Conservation (phyloP, 1,140 invertebrate species). For the Neodiprion pinetum region DNA sequence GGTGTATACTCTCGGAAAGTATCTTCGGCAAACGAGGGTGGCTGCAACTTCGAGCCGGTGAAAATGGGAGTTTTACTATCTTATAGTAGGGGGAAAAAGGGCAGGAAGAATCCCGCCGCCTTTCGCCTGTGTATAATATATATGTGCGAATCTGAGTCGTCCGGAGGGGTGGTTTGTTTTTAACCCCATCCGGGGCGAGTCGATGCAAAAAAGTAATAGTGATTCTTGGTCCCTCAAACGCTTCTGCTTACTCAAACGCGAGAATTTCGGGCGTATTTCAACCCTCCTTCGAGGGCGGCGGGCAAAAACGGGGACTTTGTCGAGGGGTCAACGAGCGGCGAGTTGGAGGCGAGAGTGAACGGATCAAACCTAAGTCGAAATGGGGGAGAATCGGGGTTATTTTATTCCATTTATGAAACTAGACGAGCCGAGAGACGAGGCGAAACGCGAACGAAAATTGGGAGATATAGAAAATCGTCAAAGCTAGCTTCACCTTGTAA, state of each 20-base stretch:
- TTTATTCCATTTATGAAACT: not conserved
- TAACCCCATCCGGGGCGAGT: not conserved
- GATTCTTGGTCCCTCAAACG: not conserved
- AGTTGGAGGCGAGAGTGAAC: not conserved
- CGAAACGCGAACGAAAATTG: not conserved
- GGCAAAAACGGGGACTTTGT: not conserved
- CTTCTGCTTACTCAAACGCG: not conserved
- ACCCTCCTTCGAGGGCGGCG: not conserved
- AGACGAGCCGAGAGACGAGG: not conserved
- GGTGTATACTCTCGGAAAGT: not conserved
- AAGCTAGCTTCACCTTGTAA: not conserved
- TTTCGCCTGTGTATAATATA: not conserved
- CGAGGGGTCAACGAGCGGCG: not conserved
- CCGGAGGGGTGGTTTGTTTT: not conserved
- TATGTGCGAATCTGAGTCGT: not conserved
- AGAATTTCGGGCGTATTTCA: constrained; percentile 1
- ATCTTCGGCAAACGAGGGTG: not conserved
- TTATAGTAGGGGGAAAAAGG: not conserved
- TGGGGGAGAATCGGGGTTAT: not conserved
- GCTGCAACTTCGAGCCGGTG: not conserved
- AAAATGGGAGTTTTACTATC: not conserved
- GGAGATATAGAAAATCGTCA: not conserved
- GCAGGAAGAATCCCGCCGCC: not conserved
- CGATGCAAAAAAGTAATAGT: not conserved
- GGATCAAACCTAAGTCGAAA: constrained; percentile 4